phyloP scores from a whole-genome alignment of 2,888 invertebrate genomes.

The Tachystola acroxantha region DNA sequence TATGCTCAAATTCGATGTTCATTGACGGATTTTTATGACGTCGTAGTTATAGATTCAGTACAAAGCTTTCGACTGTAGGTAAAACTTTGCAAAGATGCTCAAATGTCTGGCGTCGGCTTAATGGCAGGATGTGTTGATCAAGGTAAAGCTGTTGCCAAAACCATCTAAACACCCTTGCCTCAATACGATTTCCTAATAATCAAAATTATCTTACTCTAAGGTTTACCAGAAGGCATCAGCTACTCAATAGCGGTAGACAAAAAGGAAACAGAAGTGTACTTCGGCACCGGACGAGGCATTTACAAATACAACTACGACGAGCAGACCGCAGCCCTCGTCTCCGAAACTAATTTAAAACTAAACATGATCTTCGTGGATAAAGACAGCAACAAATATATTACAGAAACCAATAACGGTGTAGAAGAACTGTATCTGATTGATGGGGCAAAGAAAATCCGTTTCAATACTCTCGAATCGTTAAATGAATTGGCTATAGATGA shows the following conservation, averaged over 20 bases:
- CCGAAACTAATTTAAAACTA: constrained; percentile 36
- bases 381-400: constrained; percentile 57
- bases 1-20: no score
- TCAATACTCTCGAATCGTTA: constrained; percentile 41
- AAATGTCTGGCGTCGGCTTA: no score
- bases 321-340: constrained; percentile 36
- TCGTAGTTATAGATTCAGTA: no score
- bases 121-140: no score
- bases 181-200: no score
- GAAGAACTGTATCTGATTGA: constrained; percentile 51
- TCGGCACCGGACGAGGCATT: constrained; percentile 57
- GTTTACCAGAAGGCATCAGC: constrained; percentile 50
- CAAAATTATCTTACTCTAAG: constrained; percentile 20
- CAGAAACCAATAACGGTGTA: constrained; percentile 46
- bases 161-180: no score
- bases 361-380: constrained; percentile 57
- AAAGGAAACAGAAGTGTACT: constrained; percentile 45
- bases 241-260: constrained; percentile 59
- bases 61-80: no score
- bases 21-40: no score
- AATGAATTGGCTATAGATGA: constrained; percentile 56
- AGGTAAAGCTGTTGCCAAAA: no score
- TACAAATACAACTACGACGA: constrained; percentile 47
- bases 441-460: constrained; percentile 44
- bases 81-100: no score